These are phyloP conservation scores for Cololabis saira DNA, from an alignment of 2,113 vertebrate genomes.

Conservation along the genomic window DNA sequence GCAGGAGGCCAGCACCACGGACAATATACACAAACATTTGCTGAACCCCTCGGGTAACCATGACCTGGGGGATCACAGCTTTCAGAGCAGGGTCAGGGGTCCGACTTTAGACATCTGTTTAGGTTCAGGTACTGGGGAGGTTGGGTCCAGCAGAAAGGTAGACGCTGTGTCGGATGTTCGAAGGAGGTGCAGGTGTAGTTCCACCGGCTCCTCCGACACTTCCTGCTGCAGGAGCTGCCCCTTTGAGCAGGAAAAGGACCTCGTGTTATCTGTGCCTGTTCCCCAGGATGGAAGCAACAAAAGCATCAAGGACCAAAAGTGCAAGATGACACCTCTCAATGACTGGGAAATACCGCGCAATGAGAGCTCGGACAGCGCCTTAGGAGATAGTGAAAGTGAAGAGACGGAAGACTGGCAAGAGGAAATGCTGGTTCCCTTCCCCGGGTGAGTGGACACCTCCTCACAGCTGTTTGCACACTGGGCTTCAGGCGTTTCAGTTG, in stretches of 20 bases:
- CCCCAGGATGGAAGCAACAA: conserved; percentile 84
- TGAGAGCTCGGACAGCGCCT: conserved; percentile 97
- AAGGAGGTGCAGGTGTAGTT: conserved; percentile 65
- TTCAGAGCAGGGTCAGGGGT: conserved; percentile 1
- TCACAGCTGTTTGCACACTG: neutral
- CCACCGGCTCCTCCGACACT: conserved; percentile 50
- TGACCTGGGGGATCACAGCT: conserved; percentile 6
- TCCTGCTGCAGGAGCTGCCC: conserved; percentile 86
- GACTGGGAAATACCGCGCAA: conserved; percentile 99
- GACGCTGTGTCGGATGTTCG: conserved; percentile 18
- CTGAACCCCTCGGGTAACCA: conserved; percentile 38
- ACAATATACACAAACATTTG: conserved; percentile 41
- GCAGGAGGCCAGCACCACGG: conserved; percentile 18
- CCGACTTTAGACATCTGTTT: conserved; percentile 37
- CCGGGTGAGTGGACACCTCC: conserved; percentile 84
- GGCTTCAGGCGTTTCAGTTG: too few relatives aligned
- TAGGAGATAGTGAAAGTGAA: conserved; percentile 98
- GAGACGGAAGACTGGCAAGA: conserved; percentile 95
- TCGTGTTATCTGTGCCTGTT: conserved; percentile 81
- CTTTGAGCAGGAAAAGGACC: conserved; percentile 88
- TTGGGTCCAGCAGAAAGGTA: conserved; percentile 29
- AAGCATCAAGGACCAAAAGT: conserved; percentile 80
- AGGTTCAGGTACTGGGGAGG: conserved; percentile 15
- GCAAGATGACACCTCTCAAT: conserved; percentile 78
- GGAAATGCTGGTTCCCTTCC: conserved; percentile 93